A percentile compares a stretch with the other conserved stretches of the same genome.
These are phyloP conservation scores for Ophion obscuratus DNA, from an alignment of 2,888 invertebrate genomes.

Conservation along the genomic window DNA sequence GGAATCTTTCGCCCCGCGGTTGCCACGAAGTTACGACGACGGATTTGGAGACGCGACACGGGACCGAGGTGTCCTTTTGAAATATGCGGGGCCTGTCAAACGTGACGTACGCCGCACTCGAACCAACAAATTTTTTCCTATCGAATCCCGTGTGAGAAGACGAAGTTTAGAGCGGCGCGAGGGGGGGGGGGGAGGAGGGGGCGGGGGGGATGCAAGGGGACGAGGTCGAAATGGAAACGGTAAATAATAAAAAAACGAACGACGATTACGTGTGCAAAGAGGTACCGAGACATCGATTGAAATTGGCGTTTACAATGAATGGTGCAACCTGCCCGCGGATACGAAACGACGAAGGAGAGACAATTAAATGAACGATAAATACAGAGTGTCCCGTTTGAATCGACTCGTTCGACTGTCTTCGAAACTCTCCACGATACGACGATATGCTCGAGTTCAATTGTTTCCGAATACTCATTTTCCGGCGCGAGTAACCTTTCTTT, in stretches of 20 bases:
- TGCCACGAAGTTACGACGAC: slow-evolving; percentile 70
- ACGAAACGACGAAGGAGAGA: slow-evolving; percentile 4
- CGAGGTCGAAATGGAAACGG: background rate
- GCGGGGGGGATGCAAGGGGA: background rate
- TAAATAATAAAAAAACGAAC: slow-evolving; percentile 22
- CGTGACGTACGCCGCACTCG: background rate
- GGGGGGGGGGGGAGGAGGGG: background rate
- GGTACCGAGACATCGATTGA: slow-evolving; percentile 35
- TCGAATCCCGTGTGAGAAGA: slow-evolving; percentile 13
- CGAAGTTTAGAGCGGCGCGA: slow-evolving; percentile 58
- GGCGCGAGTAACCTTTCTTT: background rate
- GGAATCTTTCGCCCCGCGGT: slow-evolving; percentile 63
- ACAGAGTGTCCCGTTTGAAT: background rate
- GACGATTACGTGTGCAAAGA: background rate
- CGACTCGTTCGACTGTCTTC: background rate
- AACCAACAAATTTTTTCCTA: slow-evolving; percentile 31
- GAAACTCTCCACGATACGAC: background rate
- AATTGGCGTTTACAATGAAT: slow-evolving; percentile 52
- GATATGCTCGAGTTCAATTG: background rate
- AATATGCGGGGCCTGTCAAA: slow-evolving; percentile 9
- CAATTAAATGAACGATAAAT: background rate
- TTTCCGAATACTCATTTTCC: background rate
- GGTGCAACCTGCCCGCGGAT: slow-evolving; percentile 32
- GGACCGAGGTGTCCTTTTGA: slow-evolving; percentile 63
- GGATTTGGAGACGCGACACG: slow-evolving; percentile 67